phyloP scores from a whole-genome alignment of 2,113 vertebrate genomes.

The Oceanodroma tethys region DNA sequence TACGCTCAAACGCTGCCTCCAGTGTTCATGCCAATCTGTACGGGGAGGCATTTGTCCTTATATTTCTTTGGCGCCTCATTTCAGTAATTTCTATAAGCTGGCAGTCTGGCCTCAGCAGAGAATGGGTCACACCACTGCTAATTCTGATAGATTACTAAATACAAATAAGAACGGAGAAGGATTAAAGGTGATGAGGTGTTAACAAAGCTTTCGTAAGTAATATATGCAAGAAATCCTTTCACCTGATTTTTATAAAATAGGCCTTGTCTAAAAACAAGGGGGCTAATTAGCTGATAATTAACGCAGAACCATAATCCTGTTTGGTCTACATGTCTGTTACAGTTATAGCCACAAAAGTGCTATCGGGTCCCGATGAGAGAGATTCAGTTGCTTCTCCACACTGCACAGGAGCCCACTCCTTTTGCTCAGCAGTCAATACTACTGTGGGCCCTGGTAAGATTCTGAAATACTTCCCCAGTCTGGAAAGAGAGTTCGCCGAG shows the following conservation, averaged over 20 bases:
- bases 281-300: slow-evolving; percentile 29
- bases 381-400: not conserved
- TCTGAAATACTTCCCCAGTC: not conserved
- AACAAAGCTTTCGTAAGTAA: slow-evolving; percentile 14
- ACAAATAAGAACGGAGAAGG: slow-evolving; percentile 9
- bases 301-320: not conserved
- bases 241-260: slow-evolving; percentile 3
- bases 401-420: not conserved
- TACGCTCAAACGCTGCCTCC: slow-evolving; percentile 51
- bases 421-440: not conserved
- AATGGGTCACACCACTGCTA: slow-evolving; percentile 21
- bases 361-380: not conserved
- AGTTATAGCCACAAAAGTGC: not conserved
- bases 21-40: slow-evolving; percentile 50
- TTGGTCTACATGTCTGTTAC: not conserved
- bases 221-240: slow-evolving; percentile 9
- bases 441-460: not conserved
- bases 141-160: slow-evolving; percentile 35
- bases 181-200: slow-evolving; percentile 24
- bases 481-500: not conserved
- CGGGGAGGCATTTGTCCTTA: slow-evolving; percentile 30
- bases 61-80: slow-evolving; percentile 7
- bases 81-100: slow-evolving; percentile 54
- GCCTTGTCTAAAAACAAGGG: not conserved
- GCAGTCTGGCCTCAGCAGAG: slow-evolving; percentile 31